Evolutionary conservation across 2,113 vertebrate species (phyloP).

Genomic region (Lasiurus cinereus): DNA sequence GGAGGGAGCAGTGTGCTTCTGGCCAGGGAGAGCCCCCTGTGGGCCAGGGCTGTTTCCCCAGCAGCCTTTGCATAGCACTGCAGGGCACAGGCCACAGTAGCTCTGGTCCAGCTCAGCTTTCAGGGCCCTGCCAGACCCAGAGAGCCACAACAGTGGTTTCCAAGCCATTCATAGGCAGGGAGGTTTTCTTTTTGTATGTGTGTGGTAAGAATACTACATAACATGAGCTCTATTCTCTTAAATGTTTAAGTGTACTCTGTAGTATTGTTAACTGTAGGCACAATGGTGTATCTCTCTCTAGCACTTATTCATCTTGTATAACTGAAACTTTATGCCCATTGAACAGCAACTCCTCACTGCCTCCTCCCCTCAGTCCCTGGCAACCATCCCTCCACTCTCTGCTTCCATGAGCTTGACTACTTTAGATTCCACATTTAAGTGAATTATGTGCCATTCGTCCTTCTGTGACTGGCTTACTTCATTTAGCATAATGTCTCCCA

Average conservation of each 20-base stretch:
- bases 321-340: neutral
- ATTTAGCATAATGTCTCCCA: neutral
- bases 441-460: neutral
- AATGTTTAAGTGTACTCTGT: neutral
- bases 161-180: neutral
- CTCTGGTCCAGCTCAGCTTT: neutral
- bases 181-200: neutral
- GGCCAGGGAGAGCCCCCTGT: too few species aligned
- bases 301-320: neutral
- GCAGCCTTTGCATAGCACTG: neutral
- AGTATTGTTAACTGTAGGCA: neutral
- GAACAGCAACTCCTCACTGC: neutral
- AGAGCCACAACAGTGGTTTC: neutral
- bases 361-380: neutral
- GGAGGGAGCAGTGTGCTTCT: fast-evolving
- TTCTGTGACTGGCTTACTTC: neutral
- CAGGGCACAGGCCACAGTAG: fast-evolving
- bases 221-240: neutral
- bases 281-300: neutral
- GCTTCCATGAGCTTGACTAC: neutral
- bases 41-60: fast-evolving
- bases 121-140: neutral
- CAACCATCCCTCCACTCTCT: neutral
- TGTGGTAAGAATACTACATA: neutral
- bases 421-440: neutral